Conservation (phyloP, 2,797 vertebrate genomes). For the Silurus aristotelis region DNA sequence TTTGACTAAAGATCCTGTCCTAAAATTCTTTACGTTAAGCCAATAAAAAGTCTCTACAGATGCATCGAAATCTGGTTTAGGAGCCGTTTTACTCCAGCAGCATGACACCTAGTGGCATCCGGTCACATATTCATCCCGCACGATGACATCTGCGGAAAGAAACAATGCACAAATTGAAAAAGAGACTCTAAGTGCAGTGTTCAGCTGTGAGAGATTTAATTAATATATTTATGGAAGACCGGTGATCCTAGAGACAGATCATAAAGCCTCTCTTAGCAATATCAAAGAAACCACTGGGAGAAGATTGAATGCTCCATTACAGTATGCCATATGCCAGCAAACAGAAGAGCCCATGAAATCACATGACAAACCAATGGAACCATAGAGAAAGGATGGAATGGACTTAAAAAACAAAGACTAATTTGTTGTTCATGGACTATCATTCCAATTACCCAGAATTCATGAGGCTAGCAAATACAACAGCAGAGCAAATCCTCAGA, state of each 20-base stretch:
- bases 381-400: no score
- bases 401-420: no score
- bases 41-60: slow-evolving; percentile 24
- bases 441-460: no score
- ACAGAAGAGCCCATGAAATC: no score
- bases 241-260: neutral
- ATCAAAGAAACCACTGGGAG: neutral
- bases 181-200: neutral
- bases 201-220: neutral
- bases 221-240: neutral
- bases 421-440: no score
- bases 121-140: neutral
- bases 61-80: slow-evolving; percentile 32
- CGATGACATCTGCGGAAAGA: slow-evolving; percentile 2
- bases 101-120: slow-evolving; percentile 10
- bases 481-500: no score
- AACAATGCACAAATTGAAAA: slow-evolving; percentile 19
- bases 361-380: no score
- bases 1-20: slow-evolving; percentile 8
- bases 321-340: no score
- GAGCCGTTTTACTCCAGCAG: slow-evolving; percentile 13
- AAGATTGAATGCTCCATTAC: neutral
- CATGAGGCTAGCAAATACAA: no score
- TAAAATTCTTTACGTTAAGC: slow-evolving; percentile 11
- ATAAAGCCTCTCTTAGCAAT: neutral